These are phyloP conservation scores for Cyclura pinguis DNA, from an alignment of 2,797 vertebrate genomes.

Conservation along the genomic window DNA sequence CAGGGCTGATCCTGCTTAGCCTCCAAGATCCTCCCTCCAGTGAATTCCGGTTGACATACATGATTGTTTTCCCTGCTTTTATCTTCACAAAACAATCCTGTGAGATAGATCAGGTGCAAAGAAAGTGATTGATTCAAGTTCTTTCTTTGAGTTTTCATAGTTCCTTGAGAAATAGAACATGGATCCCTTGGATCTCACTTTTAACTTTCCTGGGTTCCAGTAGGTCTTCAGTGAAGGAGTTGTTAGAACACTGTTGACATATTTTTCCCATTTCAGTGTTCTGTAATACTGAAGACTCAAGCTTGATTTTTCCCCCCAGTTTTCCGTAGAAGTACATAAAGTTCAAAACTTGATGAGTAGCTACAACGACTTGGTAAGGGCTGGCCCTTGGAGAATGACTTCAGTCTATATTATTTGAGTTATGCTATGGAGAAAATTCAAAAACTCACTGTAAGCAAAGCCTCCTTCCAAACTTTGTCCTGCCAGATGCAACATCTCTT, in stretches of 20 bases:
- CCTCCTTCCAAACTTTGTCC: slow-evolving; percentile 59
- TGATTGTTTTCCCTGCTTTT: background rate
- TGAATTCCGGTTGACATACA: background rate
- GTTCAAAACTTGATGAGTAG: too few species aligned
- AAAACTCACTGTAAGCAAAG: slow-evolving; percentile 52
- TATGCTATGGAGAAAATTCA: slow-evolving; percentile 46
- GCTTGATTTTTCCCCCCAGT: too few species aligned
- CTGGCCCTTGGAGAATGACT: background rate
- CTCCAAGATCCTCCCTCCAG: too few species aligned
- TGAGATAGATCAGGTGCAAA: background rate
- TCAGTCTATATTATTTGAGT: slow-evolving; percentile 20
- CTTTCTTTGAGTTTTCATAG: background rate
- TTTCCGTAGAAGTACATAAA: background rate
- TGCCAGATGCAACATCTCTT: slow-evolving; percentile 67
- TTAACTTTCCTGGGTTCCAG: background rate
- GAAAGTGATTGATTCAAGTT: background rate
- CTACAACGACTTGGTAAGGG: background rate
- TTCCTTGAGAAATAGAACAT: background rate
- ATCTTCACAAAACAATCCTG: background rate
- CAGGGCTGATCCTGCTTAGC: too few species aligned
- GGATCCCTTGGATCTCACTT: background rate
- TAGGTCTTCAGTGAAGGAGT: background rate
- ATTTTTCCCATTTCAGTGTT: background rate
- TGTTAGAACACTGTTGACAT: background rate
- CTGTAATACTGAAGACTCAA: background rate